Conservation (phyloP, 1,140 invertebrate genomes). For the Aphelenchoides besseyi region DNA sequence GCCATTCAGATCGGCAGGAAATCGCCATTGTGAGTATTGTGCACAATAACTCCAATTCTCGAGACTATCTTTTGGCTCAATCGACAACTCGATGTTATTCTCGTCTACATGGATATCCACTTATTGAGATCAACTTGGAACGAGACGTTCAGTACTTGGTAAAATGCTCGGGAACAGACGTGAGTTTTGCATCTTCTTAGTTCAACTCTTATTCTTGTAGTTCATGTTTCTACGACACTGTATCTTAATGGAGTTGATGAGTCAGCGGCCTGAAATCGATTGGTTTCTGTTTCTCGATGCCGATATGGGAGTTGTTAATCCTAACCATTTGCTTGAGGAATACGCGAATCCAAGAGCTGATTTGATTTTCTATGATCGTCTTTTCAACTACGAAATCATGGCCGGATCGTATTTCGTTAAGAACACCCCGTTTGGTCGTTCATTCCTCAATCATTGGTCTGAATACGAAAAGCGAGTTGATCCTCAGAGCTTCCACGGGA, state of each 20-base stretch:
- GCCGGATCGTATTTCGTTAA: constrained; percentile 42
- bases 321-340: constrained; percentile 47
- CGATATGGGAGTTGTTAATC: constrained; percentile 47
- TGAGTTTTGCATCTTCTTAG: background rate
- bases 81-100: constrained; percentile 28
- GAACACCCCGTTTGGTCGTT: constrained; percentile 32
- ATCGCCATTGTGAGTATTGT: constrained; percentile 4
- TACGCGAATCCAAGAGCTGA: constrained; percentile 30
- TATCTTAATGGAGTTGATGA: constrained; percentile 34
- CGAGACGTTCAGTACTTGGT: background rate
- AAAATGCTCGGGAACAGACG: constrained; percentile 30
- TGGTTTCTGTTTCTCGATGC: constrained; percentile 47
- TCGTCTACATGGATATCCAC: constrained; percentile 14
- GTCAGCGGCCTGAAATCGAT: constrained; percentile 23
- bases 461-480: constrained; percentile 37
- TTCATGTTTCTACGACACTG: constrained; percentile 52
- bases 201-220: constrained; percentile 24
- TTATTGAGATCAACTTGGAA: constrained; percentile 14
- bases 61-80: constrained; percentile 27
- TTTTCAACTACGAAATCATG: constrained; percentile 49
- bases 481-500: constrained; percentile 48
- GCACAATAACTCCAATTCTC: background rate
- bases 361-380: constrained; percentile 45
- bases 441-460: constrained; percentile 37
- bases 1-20: background rate